Conservation (phyloP, 1,140 invertebrate genomes). For the Amyelois transitella region DNA sequence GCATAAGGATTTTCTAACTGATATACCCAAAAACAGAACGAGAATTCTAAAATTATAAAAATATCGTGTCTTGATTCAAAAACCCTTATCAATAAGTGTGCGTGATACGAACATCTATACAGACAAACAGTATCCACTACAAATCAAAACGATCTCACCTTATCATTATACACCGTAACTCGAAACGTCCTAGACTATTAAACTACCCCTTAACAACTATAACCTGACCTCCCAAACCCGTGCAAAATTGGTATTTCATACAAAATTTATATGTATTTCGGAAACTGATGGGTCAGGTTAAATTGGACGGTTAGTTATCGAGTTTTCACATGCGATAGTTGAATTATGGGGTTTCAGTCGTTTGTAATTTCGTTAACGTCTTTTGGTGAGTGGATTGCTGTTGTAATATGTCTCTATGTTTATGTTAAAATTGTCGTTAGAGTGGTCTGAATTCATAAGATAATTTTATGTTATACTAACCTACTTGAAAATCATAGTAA, state of each 20-base stretch:
- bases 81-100: background rate
- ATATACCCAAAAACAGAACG: too few species aligned
- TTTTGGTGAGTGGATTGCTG: constrained; percentile 25
- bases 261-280: background rate
- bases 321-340: constrained; percentile 36
- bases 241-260: background rate
- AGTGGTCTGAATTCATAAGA: too few species aligned
- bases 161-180: constrained; percentile 16
- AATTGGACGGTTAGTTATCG: constrained; percentile 18
- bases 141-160: constrained; percentile 20
- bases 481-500: too few species aligned
- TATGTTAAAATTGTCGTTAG: background rate
- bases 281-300: constrained; percentile 4
- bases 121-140: constrained; percentile 2
- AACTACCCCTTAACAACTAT: constrained; percentile 8
- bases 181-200: constrained; percentile 16
- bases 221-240: constrained; percentile 9
- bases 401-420: background rate
- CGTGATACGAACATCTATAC: background rate
- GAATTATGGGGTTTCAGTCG: constrained; percentile 37
- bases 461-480: too few species aligned
- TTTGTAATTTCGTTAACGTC: constrained; percentile 22
- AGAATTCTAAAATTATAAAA: too few species aligned
- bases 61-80: too few species aligned
- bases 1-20: too few species aligned